Evolutionary conservation across 2,888 invertebrate genomes (phyloP), one percentile per base, ranked within the genome.

Genomic region (Lottia scabra): DNA sequence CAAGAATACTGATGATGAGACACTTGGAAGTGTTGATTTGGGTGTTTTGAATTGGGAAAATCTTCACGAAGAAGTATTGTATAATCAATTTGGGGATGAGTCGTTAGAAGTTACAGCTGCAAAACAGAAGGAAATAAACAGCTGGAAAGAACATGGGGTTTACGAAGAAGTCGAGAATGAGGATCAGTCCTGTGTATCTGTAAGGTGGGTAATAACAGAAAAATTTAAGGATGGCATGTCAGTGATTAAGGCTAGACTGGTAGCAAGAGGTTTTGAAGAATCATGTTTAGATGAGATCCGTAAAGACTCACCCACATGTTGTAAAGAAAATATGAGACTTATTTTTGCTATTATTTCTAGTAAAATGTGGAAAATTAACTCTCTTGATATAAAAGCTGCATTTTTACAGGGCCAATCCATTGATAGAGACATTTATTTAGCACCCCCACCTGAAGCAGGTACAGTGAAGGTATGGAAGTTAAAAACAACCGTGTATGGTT

Each of bases 401-500:
- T 56, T 56, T 56, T 13, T 56, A 56, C 56, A 56, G 3, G 56
- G 56, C 8, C 38, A 38, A 38, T 38, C 38, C 38, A 38, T 38
- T 38, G 38, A 38, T 38, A 38, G 38, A 38, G 38, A 38, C 10
- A 38, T 38, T 38, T 38, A 38, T 38, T 38, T 38, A 38, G 10
- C 3, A 38, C 38, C 38, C 38, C 38, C 38, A 38, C 38, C 38
- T 38, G 38, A 38, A 38, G 38, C 38, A 6, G n/a, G 26, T 1
- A 13, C n/a, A 63, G 68, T 44, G 15, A 63, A 63, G 6, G 30
- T 68, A 12, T 63, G 68, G 63, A 62, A 68, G 16, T 26, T 70
- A 15, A 23, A 70, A 8, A 70, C 63, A 30, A 64, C 64, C 16
- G 66, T 70, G 5, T 73, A 73, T 63, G 73, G 66, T 56, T 45